A percentile compares a stretch with the other conserved stretches of the same genome.
Conservation (phyloP, 1,140 invertebrate genomes). For the Glossosoma conforme region DNA sequence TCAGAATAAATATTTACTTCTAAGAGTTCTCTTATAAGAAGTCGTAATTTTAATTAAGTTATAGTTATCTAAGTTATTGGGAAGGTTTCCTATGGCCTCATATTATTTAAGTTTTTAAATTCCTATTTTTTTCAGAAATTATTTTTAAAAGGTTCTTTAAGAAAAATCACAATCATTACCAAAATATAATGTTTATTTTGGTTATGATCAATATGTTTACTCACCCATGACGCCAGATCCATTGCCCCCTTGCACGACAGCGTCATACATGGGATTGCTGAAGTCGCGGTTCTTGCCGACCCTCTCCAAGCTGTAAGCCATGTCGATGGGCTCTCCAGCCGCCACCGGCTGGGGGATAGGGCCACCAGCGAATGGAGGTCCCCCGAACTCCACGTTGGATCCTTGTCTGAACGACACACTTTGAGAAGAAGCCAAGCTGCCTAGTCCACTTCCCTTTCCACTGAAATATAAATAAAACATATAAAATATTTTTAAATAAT, state of each 20-base stretch:
- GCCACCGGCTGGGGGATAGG: slow-evolving; percentile 35
- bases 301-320: slow-evolving; percentile 70
- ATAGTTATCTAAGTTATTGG: no score
- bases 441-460: slow-evolving; percentile 69
- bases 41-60: no score
- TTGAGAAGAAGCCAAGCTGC: slow-evolving; percentile 75
- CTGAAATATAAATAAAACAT: slow-evolving; percentile 45
- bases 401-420: slow-evolving; percentile 95
- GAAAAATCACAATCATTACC: no score
- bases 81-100: no score
- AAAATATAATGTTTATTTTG: no score
- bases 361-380: slow-evolving; percentile 37
- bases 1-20: no score
- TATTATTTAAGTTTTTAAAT: no score
- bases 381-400: slow-evolving; percentile 85
- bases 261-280: slow-evolving; percentile 95
- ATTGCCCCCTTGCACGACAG: slow-evolving; percentile 47
- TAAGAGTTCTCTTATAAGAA: no score
- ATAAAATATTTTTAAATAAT: no score
- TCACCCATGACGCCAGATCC: slow-evolving; percentile 32
- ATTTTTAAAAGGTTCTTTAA: no score
- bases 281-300: slow-evolving; percentile 81
- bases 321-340: slow-evolving; percentile 56
- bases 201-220: neutral
- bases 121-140: no score